Percentiles rank a stretch among this genome's conserved stretches.
Evolutionary conservation across 2,797 vertebrate genomes (phyloP).

Genomic region (Hafferia zeledoni): DNA sequence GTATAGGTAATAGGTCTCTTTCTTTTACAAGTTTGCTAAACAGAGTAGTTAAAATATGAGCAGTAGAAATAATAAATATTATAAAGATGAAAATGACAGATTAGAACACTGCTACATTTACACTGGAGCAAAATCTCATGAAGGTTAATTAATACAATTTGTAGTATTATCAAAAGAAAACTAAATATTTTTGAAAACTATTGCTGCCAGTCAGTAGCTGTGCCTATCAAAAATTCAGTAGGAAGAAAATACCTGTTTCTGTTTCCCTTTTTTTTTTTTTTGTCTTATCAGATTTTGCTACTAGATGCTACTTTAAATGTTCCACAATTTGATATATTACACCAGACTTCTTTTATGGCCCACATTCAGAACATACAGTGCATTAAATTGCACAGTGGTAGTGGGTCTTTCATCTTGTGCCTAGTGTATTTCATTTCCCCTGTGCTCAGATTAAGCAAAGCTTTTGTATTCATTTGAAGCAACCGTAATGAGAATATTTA

Average conservation of each 20-base stretch:
- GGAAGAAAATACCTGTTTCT: constrained; percentile 36
- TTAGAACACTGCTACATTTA: constrained; percentile 24
- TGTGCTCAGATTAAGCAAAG: constrained; percentile 79
- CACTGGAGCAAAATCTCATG: neutral
- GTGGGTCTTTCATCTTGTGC: constrained; percentile 70
- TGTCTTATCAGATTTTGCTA: constrained; percentile 24
- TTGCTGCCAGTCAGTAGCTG: neutral
- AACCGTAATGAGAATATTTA: constrained; percentile 83
- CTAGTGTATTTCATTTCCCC: constrained; percentile 74
- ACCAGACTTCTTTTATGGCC: constrained; percentile 47
- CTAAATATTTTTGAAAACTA: constrained; percentile 25
- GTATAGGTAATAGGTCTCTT: neutral
- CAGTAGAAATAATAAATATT: neutral
- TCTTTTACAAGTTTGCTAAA: neutral
- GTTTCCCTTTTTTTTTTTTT: constrained; percentile 32
- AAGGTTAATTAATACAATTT: constrained; percentile 36
- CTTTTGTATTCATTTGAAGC: constrained; percentile 79
- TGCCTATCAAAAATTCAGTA: constrained; percentile 5
- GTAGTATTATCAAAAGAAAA: constrained; percentile 15
- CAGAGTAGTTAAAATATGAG: neutral
- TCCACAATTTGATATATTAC: constrained; percentile 60
- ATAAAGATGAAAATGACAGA: neutral
- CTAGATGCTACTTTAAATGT: constrained; percentile 46
- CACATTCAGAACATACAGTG: constrained; percentile 33
- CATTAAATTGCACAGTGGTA: constrained; percentile 52